Evolutionary conservation across 2,888 invertebrate species (phyloP).

Genomic region (Timandra comae): DNA sequence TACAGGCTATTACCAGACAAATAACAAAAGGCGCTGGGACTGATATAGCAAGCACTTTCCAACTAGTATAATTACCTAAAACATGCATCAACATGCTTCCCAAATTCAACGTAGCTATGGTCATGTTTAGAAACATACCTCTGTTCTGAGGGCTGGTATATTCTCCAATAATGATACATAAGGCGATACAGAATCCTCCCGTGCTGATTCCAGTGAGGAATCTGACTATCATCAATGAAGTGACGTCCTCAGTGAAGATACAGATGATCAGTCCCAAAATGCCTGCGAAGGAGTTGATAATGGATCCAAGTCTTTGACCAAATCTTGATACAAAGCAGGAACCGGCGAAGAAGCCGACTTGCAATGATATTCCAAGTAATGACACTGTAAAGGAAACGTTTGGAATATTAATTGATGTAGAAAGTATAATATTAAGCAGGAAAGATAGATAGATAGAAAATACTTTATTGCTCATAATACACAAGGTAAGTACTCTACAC

Average conservation of each 20-base stretch:
- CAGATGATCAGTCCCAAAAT: slow-evolving; percentile 23
- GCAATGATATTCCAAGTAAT: no score
- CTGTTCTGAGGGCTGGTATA: slow-evolving; percentile 24
- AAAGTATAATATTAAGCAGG: no score
- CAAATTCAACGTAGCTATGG: slow-evolving; percentile 18
- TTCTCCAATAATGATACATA: slow-evolving; percentile 29
- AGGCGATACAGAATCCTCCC: slow-evolving; percentile 19
- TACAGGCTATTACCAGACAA: slow-evolving; percentile 16
- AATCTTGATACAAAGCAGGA: no score
- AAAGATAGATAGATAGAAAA: no score
- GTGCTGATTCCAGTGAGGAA: slow-evolving; percentile 20
- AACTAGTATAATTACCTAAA: slow-evolving; percentile 22
- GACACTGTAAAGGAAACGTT: no score
- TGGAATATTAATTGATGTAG: no score
- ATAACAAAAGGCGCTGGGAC: slow-evolving; percentile 21
- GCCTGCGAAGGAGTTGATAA: no score
- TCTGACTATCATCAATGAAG: slow-evolving; percentile 27
- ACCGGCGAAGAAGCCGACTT: no score
- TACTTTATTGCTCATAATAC: no score
- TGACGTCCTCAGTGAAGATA: slow-evolving; percentile 23
- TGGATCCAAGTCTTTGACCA: no score
- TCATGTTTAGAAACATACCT: slow-evolving; percentile 28
- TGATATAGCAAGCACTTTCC: slow-evolving; percentile 30
- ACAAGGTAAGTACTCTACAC: no score
- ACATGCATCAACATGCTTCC: slow-evolving; percentile 26